phyloP scores from a whole-genome alignment of 2,113 vertebrate genomes.

The Scophthalmus maximus region DNA sequence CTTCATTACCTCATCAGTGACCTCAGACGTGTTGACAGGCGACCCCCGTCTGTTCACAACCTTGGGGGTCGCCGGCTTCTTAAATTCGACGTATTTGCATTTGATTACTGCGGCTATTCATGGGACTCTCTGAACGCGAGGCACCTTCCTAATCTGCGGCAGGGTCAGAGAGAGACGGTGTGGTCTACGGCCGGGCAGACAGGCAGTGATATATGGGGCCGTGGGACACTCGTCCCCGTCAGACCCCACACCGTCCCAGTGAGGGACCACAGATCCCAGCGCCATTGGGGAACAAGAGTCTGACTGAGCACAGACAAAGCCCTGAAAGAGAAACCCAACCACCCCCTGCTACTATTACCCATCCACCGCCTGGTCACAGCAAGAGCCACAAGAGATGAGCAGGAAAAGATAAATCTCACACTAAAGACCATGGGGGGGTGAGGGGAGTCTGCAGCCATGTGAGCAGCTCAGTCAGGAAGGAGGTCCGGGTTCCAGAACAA shows the following conservation, averaged over 20 bases:
- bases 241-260: slow-evolving; percentile 70
- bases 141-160: slow-evolving; percentile 50
- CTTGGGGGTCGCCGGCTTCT: slow-evolving; percentile 20
- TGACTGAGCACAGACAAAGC: slow-evolving; percentile 75
- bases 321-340: slow-evolving; percentile 56
- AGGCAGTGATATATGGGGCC: slow-evolving; percentile 74
- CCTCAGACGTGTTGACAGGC: slow-evolving; percentile 32
- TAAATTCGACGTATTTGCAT: slow-evolving; percentile 65
- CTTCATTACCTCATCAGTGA: slow-evolving; percentile 56
- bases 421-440: slow-evolving; percentile 4
- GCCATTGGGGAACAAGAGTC: slow-evolving; percentile 57
- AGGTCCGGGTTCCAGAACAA: too few relatives aligned
- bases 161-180: slow-evolving; percentile 50
- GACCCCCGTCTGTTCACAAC: slow-evolving; percentile 13
- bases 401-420: slow-evolving; percentile 66
- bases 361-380: slow-evolving; percentile 49
- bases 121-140: slow-evolving; percentile 23
- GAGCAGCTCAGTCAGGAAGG: not conserved
- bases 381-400: slow-evolving; percentile 55
- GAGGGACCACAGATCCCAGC: slow-evolving; percentile 55
- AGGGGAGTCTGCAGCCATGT: not conserved
- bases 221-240: slow-evolving; percentile 69
- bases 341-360: slow-evolving; percentile 51
- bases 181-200: slow-evolving; percentile 56
- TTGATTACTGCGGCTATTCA: slow-evolving; percentile 47